Evolutionary conservation across 2,888 invertebrate genomes (phyloP).

Genomic region (Allygus modestus): DNA sequence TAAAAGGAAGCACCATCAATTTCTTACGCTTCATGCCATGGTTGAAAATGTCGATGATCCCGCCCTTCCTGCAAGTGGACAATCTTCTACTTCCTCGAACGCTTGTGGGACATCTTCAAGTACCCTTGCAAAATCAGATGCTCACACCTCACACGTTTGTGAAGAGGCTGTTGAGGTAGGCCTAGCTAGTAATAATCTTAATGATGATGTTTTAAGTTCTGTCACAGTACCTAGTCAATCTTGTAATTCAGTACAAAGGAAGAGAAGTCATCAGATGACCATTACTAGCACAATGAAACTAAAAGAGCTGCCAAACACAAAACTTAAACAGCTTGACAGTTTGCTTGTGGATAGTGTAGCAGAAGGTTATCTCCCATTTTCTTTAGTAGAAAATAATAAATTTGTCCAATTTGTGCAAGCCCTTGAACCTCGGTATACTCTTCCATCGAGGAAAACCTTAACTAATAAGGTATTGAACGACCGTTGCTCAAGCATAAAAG

Average conservation of each 20-base stretch:
- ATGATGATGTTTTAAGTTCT: too few species aligned
- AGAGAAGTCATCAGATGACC: neutral
- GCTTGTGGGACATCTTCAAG: neutral
- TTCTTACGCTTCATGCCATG: constrained; percentile 1
- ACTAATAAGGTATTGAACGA: neutral
- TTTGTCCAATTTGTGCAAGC: neutral
- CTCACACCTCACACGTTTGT: neutral
- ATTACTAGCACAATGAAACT: neutral
- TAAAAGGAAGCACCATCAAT: constrained; percentile 48
- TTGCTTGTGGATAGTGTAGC: neutral
- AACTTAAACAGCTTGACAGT: neutral
- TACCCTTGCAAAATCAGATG: neutral
- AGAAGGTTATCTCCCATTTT: constrained; percentile 4
- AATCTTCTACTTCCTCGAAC: neutral
- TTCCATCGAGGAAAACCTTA: neutral
- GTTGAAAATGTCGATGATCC: neutral
- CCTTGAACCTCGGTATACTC: neutral
- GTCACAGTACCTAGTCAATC: neutral
- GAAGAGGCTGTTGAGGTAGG: neutral
- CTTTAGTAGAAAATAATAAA: neutral
- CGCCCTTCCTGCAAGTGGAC: neutral
- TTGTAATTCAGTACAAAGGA: neutral
- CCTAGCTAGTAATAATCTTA: neutral
- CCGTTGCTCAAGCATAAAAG: neutral
- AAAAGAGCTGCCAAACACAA: neutral